phyloP scores from a whole-genome alignment of 2,888 invertebrate species.

The Smittia sp. region DNA sequence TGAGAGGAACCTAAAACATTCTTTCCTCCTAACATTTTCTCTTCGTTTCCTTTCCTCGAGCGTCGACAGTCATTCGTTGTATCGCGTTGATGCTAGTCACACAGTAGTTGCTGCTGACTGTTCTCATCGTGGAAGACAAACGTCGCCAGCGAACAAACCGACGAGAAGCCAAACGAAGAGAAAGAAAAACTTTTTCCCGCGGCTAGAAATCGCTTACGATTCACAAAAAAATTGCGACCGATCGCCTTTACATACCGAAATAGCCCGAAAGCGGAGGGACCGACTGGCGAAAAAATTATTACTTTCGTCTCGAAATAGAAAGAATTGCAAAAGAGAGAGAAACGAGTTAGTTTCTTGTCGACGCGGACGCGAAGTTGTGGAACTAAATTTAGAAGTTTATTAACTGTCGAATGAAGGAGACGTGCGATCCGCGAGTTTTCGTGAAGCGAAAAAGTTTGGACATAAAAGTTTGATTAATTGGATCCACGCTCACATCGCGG shows the following conservation, averaged over 20 bases:
- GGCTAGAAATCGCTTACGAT: neutral
- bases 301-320: neutral
- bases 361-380: neutral
- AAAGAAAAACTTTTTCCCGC: neutral
- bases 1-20: no score
- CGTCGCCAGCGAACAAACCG: neutral
- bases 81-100: no score
- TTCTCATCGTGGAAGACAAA: neutral
- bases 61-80: no score
- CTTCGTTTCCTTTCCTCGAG: no score
- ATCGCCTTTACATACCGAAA: no score
- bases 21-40: no score
- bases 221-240: neutral
- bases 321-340: neutral
- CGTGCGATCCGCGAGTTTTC: neutral
- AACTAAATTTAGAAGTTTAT: conserved; percentile 27
- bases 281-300: no score
- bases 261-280: no score
- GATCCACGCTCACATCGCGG: neutral
- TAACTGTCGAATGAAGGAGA: neutral
- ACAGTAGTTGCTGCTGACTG: no score
- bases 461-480: neutral
- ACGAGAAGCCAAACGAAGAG: neutral
- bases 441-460: no score
- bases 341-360: neutral